Percentiles rank a stretch among this genome's conserved stretches.
Evolutionary conservation across 2,888 invertebrate genomes (phyloP).

Genomic region (Temnothorax unifasciatus): DNA sequence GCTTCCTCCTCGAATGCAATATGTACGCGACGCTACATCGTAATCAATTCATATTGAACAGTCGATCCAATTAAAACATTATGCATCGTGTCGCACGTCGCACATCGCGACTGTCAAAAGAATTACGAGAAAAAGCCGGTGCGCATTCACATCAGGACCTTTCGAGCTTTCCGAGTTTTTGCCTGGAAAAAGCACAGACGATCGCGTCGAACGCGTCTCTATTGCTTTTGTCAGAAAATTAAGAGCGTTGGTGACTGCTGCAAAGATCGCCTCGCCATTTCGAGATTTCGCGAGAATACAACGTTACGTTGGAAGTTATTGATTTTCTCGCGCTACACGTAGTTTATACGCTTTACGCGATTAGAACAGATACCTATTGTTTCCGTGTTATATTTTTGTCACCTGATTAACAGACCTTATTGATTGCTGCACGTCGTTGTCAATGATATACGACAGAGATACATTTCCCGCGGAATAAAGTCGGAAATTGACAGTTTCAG

Average conservation of each 20-base stretch:
- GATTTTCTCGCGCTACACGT: neutral
- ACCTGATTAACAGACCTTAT: neutral
- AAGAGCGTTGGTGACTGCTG: neutral
- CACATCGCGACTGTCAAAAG: slow-evolving; percentile 65
- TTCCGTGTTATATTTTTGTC: neutral
- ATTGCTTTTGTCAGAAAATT: neutral
- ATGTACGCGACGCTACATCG: neutral
- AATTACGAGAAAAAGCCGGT: slow-evolving; percentile 60
- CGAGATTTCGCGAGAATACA: slow-evolving; percentile 4
- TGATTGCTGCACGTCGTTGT: neutral
- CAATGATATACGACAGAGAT: neutral
- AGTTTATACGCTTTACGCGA: neutral
- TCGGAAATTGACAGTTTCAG: neutral
- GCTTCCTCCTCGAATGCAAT: neutral
- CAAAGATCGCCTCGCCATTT: neutral
- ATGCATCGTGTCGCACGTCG: slow-evolving; percentile 70
- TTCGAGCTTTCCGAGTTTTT: neutral
- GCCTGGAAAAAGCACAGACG: neutral
- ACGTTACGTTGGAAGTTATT: neutral
- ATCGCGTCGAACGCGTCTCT: neutral
- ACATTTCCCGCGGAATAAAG: neutral
- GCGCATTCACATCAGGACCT: slow-evolving; percentile 9
- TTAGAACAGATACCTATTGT: neutral
- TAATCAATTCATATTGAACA: slow-evolving; percentile 73
- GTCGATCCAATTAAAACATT: slow-evolving; percentile 73